These are phyloP conservation scores for Sebastes fasciatus DNA, from an alignment of 2,113 vertebrate genomes.

Conservation along the genomic window DNA sequence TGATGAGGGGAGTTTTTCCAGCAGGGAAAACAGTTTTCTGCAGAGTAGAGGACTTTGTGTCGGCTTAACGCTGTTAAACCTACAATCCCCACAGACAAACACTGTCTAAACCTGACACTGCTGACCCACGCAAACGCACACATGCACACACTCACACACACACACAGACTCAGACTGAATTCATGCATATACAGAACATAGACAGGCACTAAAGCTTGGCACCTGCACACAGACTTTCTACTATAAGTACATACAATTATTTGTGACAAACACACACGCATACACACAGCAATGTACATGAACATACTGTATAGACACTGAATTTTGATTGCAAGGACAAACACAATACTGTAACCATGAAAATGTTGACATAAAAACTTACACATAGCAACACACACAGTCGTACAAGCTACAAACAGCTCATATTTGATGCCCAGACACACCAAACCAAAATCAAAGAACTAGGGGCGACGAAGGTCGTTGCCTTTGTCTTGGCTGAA, in stretches of 20 bases:
- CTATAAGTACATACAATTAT: not conserved
- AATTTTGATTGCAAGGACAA: not conserved
- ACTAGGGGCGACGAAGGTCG: no score
- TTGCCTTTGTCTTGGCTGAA: no score
- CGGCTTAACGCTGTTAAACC: constrained; percentile 80
- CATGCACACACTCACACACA: constrained; percentile 4
- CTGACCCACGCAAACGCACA: constrained; percentile 72
- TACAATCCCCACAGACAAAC: constrained; percentile 79
- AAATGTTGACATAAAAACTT: not conserved
- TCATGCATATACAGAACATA: constrained; percentile 30
- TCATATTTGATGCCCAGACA: no score
- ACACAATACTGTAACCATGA: not conserved
- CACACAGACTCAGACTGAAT: constrained; percentile 14
- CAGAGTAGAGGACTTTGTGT: constrained; percentile 78
- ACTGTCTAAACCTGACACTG: constrained; percentile 78
- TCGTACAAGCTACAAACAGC: not conserved
- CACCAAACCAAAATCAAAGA: no score
- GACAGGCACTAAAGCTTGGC: constrained; percentile 16
- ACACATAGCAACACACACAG: not conserved
- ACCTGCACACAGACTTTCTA: constrained; percentile 8
- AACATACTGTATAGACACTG: not conserved
- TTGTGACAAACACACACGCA: not conserved
- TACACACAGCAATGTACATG: not conserved
- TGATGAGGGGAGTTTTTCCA: constrained; percentile 59
- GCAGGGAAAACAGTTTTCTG: constrained; percentile 76